Conservation (phyloP, 1,140 invertebrate species). For the Rhopalosiphum padi region DNA sequence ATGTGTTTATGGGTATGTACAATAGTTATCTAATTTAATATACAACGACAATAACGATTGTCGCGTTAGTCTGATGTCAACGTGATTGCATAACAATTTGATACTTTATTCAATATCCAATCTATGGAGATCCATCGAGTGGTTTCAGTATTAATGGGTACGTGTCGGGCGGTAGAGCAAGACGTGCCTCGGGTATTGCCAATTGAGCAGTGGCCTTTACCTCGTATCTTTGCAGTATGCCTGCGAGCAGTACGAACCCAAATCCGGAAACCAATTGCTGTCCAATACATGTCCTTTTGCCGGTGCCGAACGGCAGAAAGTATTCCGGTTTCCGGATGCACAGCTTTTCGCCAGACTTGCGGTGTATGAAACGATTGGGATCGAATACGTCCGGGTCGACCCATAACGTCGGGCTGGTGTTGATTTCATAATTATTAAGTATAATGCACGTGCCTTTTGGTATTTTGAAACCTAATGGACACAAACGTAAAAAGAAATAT, state of each 20-base stretch:
- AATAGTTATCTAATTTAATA: not conserved
- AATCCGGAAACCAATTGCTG: constrained; percentile 81
- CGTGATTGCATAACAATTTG: not conserved
- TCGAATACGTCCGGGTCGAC: constrained; percentile 73
- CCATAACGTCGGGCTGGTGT: constrained; percentile 78
- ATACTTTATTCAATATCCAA: not conserved
- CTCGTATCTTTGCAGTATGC: constrained; percentile 77
- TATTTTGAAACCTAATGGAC: constrained; percentile 32
- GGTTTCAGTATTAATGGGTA: constrained; percentile 70
- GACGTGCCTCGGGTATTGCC: constrained; percentile 70
- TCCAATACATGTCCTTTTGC: constrained; percentile 85
- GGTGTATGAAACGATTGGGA: constrained; percentile 74
- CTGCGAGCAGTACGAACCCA: constrained; percentile 76
- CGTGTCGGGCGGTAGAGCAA: constrained; percentile 74
- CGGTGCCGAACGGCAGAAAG: constrained; percentile 86
- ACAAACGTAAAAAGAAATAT: not conserved
- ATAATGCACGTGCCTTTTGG: constrained; percentile 80
- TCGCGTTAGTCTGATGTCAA: not conserved
- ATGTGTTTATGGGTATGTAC: not conserved
- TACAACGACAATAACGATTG: not conserved
- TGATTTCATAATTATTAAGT: constrained; percentile 85
- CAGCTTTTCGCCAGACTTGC: constrained; percentile 59
- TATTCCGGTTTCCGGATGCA: constrained; percentile 67
- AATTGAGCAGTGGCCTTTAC: constrained; percentile 69
- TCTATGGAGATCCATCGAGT: constrained; percentile 29